Conservation (phyloP, 2,888 invertebrate genomes). For the Eretmocerus hayati region DNA sequence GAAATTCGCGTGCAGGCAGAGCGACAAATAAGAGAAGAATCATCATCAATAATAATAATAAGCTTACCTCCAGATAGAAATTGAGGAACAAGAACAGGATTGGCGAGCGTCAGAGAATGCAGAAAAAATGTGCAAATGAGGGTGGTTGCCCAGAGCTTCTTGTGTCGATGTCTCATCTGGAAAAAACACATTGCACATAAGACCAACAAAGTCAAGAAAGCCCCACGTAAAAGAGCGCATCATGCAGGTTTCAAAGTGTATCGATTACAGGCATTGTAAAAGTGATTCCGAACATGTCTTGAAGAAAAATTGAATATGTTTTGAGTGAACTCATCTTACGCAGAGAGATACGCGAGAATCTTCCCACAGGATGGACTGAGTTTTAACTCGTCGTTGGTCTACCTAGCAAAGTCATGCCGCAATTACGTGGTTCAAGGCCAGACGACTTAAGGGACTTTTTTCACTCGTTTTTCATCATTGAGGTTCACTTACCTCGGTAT, state of each 20-base stretch:
- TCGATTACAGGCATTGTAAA: too few species aligned
- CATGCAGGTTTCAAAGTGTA: too few species aligned
- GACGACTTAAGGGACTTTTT: background rate
- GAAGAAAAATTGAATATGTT: background rate
- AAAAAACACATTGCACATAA: too few species aligned
- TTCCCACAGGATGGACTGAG: background rate
- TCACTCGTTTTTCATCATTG: background rate
- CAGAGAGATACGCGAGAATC: slow-evolving; percentile 1
- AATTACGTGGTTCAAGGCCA: background rate
- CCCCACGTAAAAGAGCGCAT: too few species aligned
- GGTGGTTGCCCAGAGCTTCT: slow-evolving; percentile 28
- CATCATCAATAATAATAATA: too few species aligned
- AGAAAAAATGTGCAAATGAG: slow-evolving; percentile 32
- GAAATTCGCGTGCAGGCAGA: too few species aligned
- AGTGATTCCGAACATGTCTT: too few species aligned
- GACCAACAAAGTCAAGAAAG: too few species aligned
- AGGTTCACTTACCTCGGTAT: too few species aligned
- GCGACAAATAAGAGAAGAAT: background rate
- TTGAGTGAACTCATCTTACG: background rate
- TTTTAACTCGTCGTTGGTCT: too few species aligned
- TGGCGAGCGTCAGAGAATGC: slow-evolving; percentile 26
- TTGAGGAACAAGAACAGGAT: slow-evolving; percentile 39
- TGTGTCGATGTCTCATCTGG: slow-evolving; percentile 38
- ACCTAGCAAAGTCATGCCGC: too few species aligned
- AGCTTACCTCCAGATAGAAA: slow-evolving; percentile 41